Evolutionary conservation across 2,888 invertebrate species (phyloP).

Genomic region (Phasia obesa): DNA sequence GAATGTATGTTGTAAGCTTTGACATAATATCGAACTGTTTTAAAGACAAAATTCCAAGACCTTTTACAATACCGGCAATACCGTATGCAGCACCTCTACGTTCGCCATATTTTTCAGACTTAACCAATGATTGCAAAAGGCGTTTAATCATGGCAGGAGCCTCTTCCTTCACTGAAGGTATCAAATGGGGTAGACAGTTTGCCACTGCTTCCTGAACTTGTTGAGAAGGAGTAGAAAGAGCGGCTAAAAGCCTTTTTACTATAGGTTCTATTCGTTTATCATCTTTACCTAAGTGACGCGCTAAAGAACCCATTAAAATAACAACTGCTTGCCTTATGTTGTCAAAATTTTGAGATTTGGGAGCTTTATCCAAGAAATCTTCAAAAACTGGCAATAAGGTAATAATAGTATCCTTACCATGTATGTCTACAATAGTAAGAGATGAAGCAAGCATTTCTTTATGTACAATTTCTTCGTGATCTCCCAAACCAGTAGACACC

Average conservation of each 20-base stretch:
- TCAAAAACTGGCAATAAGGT: slow-evolving; percentile 95
- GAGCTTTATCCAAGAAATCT: slow-evolving; percentile 95
- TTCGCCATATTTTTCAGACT: slow-evolving; percentile 94
- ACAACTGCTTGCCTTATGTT: slow-evolving; percentile 97
- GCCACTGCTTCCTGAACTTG: slow-evolving; percentile 99
- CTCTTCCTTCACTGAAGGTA: slow-evolving; percentile 95
- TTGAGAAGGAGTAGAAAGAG: slow-evolving; percentile 97
- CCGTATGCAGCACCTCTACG: slow-evolving; percentile 97
- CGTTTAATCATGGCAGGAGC: slow-evolving; percentile 94
- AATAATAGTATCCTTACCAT: slow-evolving; percentile 92
- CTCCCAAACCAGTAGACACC: slow-evolving; percentile 93
- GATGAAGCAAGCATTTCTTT: slow-evolving; percentile 97
- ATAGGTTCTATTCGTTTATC: slow-evolving; percentile 97
- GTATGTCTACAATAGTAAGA: slow-evolving; percentile 93
- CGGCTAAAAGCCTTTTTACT: slow-evolving; percentile 93
- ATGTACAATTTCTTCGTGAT: slow-evolving; percentile 91
- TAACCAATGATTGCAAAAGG: slow-evolving; percentile 92
- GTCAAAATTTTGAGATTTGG: slow-evolving; percentile 94
- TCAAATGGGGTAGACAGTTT: slow-evolving; percentile 96
- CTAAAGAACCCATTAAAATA: slow-evolving; percentile 97
- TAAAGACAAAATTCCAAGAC: slow-evolving; percentile 96
- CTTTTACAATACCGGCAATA: slow-evolving; percentile 97
- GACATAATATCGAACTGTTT: slow-evolving; percentile 98
- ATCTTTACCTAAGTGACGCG: slow-evolving; percentile 95
- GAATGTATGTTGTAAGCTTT: slow-evolving; percentile 94